Conservation (phyloP, 2,113 vertebrate genomes). For the Strix aluco region DNA sequence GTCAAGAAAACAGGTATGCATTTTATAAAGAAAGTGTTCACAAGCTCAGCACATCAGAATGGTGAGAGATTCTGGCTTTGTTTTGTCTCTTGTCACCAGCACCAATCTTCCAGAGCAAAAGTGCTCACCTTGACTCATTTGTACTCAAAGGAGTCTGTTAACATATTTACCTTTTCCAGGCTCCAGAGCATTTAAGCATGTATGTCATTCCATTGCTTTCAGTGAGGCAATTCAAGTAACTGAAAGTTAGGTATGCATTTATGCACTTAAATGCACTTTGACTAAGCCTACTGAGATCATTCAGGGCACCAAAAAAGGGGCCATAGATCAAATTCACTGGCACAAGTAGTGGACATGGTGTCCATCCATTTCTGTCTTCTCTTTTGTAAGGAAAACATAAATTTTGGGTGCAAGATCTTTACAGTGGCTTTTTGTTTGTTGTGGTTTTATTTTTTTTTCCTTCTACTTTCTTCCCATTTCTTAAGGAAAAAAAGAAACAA, state of each 20-base stretch:
- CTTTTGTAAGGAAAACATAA: not conserved
- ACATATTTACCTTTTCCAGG: not conserved
- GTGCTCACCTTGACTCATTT: not conserved
- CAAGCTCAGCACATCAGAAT: not conserved
- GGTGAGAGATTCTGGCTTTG: not conserved
- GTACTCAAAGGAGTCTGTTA: not conserved
- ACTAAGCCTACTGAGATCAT: not conserved
- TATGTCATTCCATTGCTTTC: not conserved
- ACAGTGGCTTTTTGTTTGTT: not conserved
- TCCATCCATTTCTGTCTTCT: not conserved
- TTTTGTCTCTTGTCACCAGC: not conserved
- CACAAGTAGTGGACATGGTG: not conserved
- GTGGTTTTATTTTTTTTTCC: not conserved
- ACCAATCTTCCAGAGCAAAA: not conserved
- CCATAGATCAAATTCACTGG: not conserved
- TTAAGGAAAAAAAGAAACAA: not conserved
- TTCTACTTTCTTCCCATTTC: not conserved
- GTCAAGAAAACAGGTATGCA: constrained; percentile 52
- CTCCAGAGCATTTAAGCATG: not conserved
- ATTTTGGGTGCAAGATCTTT: not conserved
- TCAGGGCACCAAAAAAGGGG: not conserved
- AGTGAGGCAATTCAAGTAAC: not conserved
- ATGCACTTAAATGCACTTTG: not conserved
- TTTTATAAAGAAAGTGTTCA: not conserved
- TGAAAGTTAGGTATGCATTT: not conserved